Evolutionary conservation across 2,797 vertebrate species (phyloP).

Genomic region (Prionace glauca): DNA sequence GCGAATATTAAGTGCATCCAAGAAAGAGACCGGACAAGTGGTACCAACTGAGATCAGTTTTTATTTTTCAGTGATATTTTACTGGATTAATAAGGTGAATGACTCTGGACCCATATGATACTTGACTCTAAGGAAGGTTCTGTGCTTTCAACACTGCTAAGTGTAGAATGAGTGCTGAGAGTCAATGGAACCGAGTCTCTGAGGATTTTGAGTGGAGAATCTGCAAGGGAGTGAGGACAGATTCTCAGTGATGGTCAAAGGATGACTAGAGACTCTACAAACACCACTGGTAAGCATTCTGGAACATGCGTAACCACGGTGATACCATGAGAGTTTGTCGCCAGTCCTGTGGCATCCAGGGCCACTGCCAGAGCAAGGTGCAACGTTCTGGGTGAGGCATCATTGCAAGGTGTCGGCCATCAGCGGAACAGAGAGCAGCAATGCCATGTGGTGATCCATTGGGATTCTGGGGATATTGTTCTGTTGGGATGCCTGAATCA

Average conservation of each 20-base stretch:
- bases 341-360: slow-evolving; percentile 68
- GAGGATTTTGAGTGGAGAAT: not conserved
- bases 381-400: slow-evolving; percentile 91
- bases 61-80: not conserved
- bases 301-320: slow-evolving; percentile 79
- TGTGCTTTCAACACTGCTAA: too few species aligned
- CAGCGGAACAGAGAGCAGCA: slow-evolving; percentile 72
- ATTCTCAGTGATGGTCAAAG: not conserved
- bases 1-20: not conserved
- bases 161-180: slow-evolving; percentile 43
- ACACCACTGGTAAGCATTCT: slow-evolving; percentile 74
- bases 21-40: too few species aligned
- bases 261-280: slow-evolving; percentile 43
- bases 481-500: slow-evolving; percentile 67
- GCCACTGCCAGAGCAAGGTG: slow-evolving; percentile 82
- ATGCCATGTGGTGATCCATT: slow-evolving; percentile 75
- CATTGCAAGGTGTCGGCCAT: slow-evolving; percentile 79
- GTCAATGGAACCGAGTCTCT: slow-evolving; percentile 48
- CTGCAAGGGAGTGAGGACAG: not conserved
- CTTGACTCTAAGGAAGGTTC: not conserved
- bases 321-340: slow-evolving; percentile 57
- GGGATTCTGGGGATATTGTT: slow-evolving; percentile 79
- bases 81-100: not conserved
- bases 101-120: not conserved
- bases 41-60: not conserved